phyloP scores from a whole-genome alignment of 2,888 invertebrate species.

The Cosmopolites sordidus region DNA sequence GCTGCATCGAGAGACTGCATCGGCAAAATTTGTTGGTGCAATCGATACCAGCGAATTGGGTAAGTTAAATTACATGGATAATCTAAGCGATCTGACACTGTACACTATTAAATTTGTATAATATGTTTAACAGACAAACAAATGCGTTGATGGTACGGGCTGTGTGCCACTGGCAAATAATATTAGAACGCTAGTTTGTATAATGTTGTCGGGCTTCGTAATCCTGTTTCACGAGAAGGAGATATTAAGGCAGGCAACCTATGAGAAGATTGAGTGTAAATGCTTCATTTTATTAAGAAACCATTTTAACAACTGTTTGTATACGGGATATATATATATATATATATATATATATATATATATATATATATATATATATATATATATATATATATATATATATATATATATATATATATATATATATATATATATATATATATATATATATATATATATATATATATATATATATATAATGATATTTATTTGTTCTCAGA shows the following conservation, averaged over 20 bases:
- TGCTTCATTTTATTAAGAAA: no score
- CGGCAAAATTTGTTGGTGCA: slow-evolving; percentile 1
- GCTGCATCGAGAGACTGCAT: slow-evolving; percentile 8
- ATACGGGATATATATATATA: no score
- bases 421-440: no score
- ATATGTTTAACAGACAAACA: slow-evolving; percentile 12
- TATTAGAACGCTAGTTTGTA: slow-evolving; percentile 9
- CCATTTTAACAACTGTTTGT: no score
- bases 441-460: no score
- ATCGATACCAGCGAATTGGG: slow-evolving; percentile 6
- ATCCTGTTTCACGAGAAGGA: not conserved
- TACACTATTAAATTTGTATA: slow-evolving; percentile 12
- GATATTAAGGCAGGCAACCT: not conserved
- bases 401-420: no score
- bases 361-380: no score
- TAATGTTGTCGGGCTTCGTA: not conserved
- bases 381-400: no score
- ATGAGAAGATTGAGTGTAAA: no score
- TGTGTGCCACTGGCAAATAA: slow-evolving; percentile 5
- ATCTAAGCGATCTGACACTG: slow-evolving; percentile 11
- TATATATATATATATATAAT: no score
- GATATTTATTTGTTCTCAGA: no score
- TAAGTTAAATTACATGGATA: slow-evolving; percentile 13
- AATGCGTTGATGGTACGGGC: slow-evolving; percentile 5
- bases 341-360: no score